Base-by-base conservation (phyloP, 2,797 vertebrate genomes). In the Crocodylus rhombifer region DNA sequence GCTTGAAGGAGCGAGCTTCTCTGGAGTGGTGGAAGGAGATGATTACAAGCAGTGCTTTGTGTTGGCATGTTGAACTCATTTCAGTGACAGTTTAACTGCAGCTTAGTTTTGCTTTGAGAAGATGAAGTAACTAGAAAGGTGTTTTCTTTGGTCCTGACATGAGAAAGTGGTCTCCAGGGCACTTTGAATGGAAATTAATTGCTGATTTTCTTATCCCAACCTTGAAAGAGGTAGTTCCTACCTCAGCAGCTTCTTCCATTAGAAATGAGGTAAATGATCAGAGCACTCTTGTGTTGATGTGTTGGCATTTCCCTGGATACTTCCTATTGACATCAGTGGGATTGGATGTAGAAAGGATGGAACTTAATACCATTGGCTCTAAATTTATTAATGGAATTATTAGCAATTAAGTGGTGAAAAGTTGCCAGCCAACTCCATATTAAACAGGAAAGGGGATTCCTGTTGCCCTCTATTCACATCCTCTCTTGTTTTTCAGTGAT, bases 401-500 rank as follows among this genome's bases (percentile, higher is more conserved):
- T 15, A 14, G 67, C 58, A 26, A 87, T 69, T 77, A 12, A 28
- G 9, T 5, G 5, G 4, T 92, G 77, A 89, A 84, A 87, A 85
- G 8, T 60, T 90, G 15, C 63, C 85, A 75, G 71, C 57, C 14
- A 77, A 71, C 71, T 60, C 33, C 12, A 86, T 88, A 26, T 57
- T 82, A 58, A 77, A 15, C 61, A 10, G 18, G 91, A 62, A 5
- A 89, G n/a, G 3, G 71, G 51, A 73, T 86, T 84, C 62, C 55
- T 82, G 26, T 56, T 88, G 14, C 36, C 18, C 21, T 83, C 28
- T 56, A 33, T 79, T 95, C 81, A 96, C 18, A 10, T 33, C 2
- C 8, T 30, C 7, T 94, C 92, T 91, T 96, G 80, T 94, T 33
- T 97, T 97, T 21, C 97, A 99, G 99, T 18, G 99, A 99, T 67